Percentiles rank a stretch among this genome's conserved stretches.
Evolutionary conservation across 2,113 vertebrate genomes (phyloP).

Genomic region (Thunnus thynnus): DNA sequence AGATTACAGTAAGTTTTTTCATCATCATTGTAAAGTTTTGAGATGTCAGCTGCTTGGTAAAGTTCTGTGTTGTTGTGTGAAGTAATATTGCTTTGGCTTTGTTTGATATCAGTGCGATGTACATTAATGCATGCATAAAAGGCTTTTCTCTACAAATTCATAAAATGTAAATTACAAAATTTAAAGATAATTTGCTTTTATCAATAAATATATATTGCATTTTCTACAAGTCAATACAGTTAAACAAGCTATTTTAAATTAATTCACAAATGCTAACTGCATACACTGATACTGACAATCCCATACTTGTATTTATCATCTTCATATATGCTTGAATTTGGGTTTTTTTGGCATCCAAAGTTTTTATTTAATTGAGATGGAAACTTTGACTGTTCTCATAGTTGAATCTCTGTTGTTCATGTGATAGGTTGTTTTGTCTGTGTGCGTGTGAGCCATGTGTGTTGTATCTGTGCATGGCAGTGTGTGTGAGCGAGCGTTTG

Average conservation of each 20-base stretch:
- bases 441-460: conserved; percentile 48
- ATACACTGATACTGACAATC: neutral
- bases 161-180: neutral
- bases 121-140: neutral
- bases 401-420: conserved; percentile 51
- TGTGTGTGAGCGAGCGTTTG: conserved; percentile 58
- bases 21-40: conserved; percentile 5
- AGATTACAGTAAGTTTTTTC: neutral
- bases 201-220: neutral
- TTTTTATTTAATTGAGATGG: conserved; percentile 4
- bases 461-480: conserved; percentile 44
- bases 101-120: neutral
- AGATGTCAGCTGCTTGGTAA: conserved; percentile 12
- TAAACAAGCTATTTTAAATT: neutral
- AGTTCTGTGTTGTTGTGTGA: conserved; percentile 24
- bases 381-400: conserved; percentile 29
- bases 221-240: neutral
- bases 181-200: neutral
- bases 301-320: neutral
- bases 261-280: neutral
- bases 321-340: neutral
- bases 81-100: neutral
- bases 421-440: conserved; percentile 60
- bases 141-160: neutral
- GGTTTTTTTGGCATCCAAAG: conserved; percentile 1